phyloP scores from a whole-genome alignment of 1,140 invertebrate genomes.

The Arctopsyche grandis region DNA sequence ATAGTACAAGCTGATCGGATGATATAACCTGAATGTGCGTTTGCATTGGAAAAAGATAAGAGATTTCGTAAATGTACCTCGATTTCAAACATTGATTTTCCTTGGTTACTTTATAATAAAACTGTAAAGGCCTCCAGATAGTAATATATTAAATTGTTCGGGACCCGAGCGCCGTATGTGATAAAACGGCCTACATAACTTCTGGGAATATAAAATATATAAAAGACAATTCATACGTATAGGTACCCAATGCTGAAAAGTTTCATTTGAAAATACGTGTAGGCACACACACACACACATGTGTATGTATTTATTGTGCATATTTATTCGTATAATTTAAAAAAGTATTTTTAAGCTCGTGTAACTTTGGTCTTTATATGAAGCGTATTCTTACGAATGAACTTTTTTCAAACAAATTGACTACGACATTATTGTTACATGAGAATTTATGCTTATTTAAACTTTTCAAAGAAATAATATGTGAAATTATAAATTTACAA shows the following conservation, averaged over 20 bases:
- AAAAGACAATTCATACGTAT: neutral
- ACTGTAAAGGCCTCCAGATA: slow-evolving; percentile 37
- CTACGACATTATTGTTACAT: no score
- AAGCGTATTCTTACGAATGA: no score
- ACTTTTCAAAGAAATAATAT: no score
- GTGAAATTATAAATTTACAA: no score
- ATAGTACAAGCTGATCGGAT: no score
- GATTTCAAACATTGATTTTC: slow-evolving; percentile 5
- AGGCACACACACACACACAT: no score
- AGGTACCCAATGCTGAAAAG: neutral
- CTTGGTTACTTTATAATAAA: slow-evolving; percentile 40
- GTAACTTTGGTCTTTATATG: no score
- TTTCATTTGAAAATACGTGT: neutral
- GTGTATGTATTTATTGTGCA: no score
- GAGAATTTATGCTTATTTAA: no score
- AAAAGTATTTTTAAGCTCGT: no score
- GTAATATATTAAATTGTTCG: slow-evolving; percentile 37
- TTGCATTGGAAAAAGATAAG: slow-evolving; percentile 1
- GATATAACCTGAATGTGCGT: neutral
- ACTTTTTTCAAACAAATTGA: no score
- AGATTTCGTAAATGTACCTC: neutral
- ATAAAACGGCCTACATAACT: slow-evolving; percentile 27
- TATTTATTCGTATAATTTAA: no score
- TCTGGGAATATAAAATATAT: neutral
- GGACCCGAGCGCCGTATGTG: slow-evolving; percentile 24